These are phyloP conservation scores for Archips xylosteana DNA, from an alignment of 2,888 invertebrate species.

Conservation along the genomic window DNA sequence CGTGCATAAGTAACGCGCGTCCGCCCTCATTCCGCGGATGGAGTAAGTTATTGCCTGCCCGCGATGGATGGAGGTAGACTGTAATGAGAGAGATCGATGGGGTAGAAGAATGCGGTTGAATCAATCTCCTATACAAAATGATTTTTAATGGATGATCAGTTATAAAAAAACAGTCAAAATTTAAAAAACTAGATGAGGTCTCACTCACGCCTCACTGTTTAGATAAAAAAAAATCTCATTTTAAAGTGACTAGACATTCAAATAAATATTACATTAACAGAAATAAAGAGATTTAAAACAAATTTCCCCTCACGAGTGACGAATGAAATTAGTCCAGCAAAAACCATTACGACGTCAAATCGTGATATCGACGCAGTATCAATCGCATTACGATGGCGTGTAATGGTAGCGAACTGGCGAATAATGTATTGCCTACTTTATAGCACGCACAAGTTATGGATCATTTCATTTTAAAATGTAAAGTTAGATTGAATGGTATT, in stretches of 20 bases:
- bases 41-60: constrained; percentile 31
- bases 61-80: constrained; percentile 16
- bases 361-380: not conserved
- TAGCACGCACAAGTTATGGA: not conserved
- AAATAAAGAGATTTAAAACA: not conserved
- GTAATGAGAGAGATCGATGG: constrained; percentile 24
- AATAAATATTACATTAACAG: too few species aligned
- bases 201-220: too few species aligned
- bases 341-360: not conserved
- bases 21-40: constrained; percentile 39
- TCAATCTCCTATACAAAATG: too few species aligned
- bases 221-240: too few species aligned
- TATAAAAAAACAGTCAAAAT: too few species aligned
- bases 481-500: not conserved
- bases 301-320: not conserved
- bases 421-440: not conserved
- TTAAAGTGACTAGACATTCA: too few species aligned
- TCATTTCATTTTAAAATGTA: not conserved
- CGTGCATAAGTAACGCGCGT: constrained; percentile 42
- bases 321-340: not conserved
- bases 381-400: not conserved
- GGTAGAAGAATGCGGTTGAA: not conserved
- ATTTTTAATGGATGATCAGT: too few species aligned
- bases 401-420: not conserved
- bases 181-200: too few species aligned